Conservation (phyloP, 2,113 vertebrate genomes). For the Hypomesus transpacificus region DNA sequence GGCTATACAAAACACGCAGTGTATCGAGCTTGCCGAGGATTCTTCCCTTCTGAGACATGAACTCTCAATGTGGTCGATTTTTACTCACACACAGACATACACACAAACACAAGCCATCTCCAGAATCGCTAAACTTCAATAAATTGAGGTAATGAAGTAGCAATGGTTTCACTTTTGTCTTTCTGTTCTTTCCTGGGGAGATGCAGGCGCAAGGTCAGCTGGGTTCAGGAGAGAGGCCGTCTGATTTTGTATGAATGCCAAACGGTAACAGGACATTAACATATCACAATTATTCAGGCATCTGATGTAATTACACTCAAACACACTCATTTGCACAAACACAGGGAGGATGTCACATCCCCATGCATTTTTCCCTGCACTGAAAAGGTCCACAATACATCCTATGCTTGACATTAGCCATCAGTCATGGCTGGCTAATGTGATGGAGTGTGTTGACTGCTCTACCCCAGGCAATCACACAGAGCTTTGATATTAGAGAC, state of each 20-base stretch:
- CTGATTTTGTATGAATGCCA: too few species aligned
- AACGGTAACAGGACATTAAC: too few species aligned
- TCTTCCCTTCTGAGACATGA: too few species aligned
- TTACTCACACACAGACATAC: background rate
- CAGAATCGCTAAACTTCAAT: background rate
- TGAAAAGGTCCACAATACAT: slow-evolving; percentile 7
- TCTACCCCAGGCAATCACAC: slow-evolving; percentile 3
- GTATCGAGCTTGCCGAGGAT: too few species aligned
- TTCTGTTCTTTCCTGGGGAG: too few species aligned
- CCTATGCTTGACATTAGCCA: background rate
- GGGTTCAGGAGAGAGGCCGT: too few species aligned
- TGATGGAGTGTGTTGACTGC: slow-evolving; percentile 3
- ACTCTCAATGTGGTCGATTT: too few species aligned
- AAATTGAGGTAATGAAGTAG: slow-evolving; percentile 17
- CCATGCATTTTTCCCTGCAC: background rate
- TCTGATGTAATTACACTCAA: background rate
- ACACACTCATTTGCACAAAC: background rate
- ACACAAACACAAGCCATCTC: background rate
- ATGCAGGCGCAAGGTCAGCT: too few species aligned
- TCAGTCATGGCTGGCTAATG: background rate
- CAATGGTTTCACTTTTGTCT: background rate
- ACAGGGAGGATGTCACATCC: background rate
- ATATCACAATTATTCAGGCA: too few species aligned
- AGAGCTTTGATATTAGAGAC: slow-evolving; percentile 36
- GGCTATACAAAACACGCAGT: too few species aligned